phyloP scores from a whole-genome alignment of 1,140 invertebrate genomes.

The Ostrea edulis region DNA sequence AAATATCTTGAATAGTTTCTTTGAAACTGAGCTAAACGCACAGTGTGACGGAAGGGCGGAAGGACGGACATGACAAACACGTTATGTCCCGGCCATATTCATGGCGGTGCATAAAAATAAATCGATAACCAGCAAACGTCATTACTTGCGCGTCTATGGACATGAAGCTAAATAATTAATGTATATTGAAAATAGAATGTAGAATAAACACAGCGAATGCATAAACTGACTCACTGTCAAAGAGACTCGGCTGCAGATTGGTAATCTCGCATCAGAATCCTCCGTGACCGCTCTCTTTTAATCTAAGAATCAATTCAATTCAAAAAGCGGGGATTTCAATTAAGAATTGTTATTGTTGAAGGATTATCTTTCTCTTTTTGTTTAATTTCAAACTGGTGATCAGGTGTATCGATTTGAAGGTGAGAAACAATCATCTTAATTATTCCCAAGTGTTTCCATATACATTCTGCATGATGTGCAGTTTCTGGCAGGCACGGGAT shows the following conservation, averaged over 20 bases:
- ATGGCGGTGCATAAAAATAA: no score
- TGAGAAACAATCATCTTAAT: conserved; percentile 27
- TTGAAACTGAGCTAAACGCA: no score
- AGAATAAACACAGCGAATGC: no score
- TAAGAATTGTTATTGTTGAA: conserved; percentile 25
- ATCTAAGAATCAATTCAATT: conserved; percentile 17
- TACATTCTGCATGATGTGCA: conserved; percentile 25
- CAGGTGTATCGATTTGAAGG: conserved; percentile 31
- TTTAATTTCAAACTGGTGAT: conserved; percentile 26
- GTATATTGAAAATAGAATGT: no score
- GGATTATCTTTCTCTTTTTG: conserved; percentile 12
- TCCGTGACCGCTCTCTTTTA: neutral
- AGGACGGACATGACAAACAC: no score
- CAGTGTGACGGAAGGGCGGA: no score
- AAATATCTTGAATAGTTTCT: no score
- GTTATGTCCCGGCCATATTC: no score
- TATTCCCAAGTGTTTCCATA: conserved; percentile 34
- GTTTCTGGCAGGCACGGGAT: neutral
- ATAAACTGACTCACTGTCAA: neutral
- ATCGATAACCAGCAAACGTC: no score
- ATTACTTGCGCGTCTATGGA: no score
- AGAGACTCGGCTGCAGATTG: neutral
- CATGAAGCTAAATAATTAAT: no score
- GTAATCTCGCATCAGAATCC: neutral
- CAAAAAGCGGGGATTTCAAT: conserved; percentile 8